Percentiles rank a stretch among this genome's conserved stretches.
Conservation (phyloP, 2,113 vertebrate genomes). For the Regulus satrapa region DNA sequence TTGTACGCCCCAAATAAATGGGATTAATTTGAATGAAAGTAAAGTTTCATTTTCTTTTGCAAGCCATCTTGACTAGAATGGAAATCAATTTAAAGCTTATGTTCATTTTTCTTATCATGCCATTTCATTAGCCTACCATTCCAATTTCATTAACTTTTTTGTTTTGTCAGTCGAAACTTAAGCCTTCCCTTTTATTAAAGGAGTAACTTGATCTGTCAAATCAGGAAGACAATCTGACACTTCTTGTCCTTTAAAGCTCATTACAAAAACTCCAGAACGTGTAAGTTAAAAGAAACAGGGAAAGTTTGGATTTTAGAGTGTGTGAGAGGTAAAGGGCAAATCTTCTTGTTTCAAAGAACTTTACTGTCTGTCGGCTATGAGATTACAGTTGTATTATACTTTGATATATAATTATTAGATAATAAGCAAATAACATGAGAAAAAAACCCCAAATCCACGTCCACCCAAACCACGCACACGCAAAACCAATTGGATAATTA, state of each 20-base stretch:
- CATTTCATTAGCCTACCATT: neutral
- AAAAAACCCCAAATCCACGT: neutral
- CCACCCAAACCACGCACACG: neutral
- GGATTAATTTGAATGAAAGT: neutral
- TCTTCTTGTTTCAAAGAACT: neutral
- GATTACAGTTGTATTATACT: neutral
- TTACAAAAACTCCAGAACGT: neutral
- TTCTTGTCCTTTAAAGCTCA: neutral
- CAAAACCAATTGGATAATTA: neutral
- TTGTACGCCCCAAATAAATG: neutral
- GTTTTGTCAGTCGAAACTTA: neutral
- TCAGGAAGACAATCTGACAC: neutral
- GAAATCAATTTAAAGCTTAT: neutral
- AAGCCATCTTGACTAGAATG: neutral
- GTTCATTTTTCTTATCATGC: neutral
- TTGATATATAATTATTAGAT: no score
- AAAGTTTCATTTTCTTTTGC: neutral
- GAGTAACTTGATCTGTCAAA: neutral
- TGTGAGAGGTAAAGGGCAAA: rapidly evolving
- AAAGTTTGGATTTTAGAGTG: neutral
- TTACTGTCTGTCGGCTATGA: no score
- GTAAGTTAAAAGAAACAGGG: rapidly evolving
- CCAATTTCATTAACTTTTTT: neutral
- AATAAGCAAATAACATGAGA: rapidly evolving
- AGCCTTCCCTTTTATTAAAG: neutral